A percentile compares a stretch with the other conserved stretches of the same genome.
These are phyloP conservation scores for Rugalucina vietnamica DNA, from an alignment of 2,888 invertebrate species.

Conservation along the genomic window DNA sequence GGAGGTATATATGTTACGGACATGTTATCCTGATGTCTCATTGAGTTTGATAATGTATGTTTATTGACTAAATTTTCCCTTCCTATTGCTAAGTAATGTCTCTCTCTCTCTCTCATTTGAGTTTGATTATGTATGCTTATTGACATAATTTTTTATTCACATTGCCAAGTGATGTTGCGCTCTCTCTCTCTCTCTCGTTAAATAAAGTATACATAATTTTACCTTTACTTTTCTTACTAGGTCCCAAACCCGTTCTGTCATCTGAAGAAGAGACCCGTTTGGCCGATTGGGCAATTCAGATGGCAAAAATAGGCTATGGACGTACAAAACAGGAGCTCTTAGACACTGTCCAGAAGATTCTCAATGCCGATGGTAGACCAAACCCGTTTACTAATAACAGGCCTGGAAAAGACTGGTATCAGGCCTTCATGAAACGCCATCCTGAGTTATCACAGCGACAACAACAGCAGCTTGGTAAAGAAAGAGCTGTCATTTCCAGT, in stretches of 20 bases:
- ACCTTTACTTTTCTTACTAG: too few relatives aligned
- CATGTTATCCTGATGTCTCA: too few relatives aligned
- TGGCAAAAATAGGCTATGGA: constrained; percentile 40
- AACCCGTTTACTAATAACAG: constrained; percentile 35
- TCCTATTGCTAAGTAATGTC: too few relatives aligned
- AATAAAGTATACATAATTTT: too few relatives aligned
- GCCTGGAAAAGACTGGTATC: constrained; percentile 38
- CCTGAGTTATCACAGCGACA: neutral
- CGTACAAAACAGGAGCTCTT: constrained; percentile 30
- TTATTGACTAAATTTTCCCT: too few relatives aligned
- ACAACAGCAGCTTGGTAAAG: constrained; percentile 33
- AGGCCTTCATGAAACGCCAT: constrained; percentile 25
- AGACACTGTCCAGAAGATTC: constrained; percentile 6
- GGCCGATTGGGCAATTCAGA: constrained; percentile 33
- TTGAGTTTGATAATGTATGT: too few relatives aligned
- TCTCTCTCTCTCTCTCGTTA: too few relatives aligned
- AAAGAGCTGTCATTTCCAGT: constrained; percentile 31
- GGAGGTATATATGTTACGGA: too few relatives aligned
- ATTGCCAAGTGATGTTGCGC: too few relatives aligned
- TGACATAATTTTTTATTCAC: too few relatives aligned
- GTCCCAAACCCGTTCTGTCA: constrained; percentile 8
- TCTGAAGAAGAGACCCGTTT: constrained; percentile 12
- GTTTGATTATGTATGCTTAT: too few relatives aligned
- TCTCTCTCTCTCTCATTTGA: too few relatives aligned
- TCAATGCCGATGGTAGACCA: constrained; percentile 32